These are phyloP conservation scores for Athrips mouffetella DNA, from an alignment of 2,888 invertebrate genomes.

Conservation along the genomic window DNA sequence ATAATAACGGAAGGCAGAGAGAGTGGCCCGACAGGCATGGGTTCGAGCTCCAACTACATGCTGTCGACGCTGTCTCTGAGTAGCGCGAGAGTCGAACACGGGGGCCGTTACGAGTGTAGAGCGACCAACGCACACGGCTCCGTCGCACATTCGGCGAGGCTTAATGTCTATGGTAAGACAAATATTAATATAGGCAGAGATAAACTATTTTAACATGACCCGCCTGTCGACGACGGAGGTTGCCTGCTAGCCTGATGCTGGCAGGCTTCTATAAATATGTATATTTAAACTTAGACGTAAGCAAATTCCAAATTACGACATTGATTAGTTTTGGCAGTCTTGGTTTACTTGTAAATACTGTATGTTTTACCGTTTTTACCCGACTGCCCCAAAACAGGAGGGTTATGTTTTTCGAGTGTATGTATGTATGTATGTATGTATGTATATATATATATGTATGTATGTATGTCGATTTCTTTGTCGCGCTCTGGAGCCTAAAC, in stretches of 20 bases:
- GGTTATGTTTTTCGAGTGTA: no score
- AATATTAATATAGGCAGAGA: not conserved
- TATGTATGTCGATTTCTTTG: not conserved
- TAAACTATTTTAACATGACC: not conserved
- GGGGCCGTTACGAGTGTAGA: conserved; percentile 90
- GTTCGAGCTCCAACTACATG: conserved; percentile 81
- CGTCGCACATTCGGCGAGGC: conserved; percentile 84
- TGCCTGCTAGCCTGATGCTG: no score
- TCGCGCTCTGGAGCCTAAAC: no score
- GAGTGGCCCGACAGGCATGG: conserved; percentile 54
- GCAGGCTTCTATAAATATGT: no score
- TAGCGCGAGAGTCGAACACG: conserved; percentile 87
- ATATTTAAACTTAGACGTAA: no score
- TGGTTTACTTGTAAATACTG: no score
- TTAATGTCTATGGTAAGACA: conserved; percentile 86
- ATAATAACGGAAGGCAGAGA: conserved; percentile 66
- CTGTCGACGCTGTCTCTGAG: conserved; percentile 89
- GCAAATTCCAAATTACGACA: no score
- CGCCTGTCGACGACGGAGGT: no score
- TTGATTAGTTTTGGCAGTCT: no score
- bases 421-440: no score
- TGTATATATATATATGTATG: not conserved
- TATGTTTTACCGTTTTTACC: no score
- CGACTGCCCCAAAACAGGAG: no score
- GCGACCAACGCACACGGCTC: conserved; percentile 86